Evolutionary conservation across 92 coral and sea anemone species (phyloP).

Genomic region (Epizoanthus stellaris): DNA sequence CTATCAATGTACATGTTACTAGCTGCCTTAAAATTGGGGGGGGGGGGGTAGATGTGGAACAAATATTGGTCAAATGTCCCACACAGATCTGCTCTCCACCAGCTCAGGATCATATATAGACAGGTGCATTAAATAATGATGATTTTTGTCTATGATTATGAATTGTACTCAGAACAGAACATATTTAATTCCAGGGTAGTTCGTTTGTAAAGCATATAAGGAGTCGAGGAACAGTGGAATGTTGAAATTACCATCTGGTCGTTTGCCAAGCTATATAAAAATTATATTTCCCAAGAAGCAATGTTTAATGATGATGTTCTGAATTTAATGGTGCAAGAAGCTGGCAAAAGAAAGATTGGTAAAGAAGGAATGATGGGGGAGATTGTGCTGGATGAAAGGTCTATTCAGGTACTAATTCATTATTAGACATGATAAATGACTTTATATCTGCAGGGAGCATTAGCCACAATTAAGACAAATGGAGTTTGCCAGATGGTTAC

Average conservation of each 20-base stretch:
- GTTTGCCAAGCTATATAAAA: constrained; percentile 46
- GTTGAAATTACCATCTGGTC: constrained; percentile 53
- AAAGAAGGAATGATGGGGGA: constrained; percentile 53
- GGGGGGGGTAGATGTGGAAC: too few relatives aligned
- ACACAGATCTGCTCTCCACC: too few relatives aligned
- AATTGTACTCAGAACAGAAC: too few relatives aligned
- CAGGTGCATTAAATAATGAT: too few relatives aligned
- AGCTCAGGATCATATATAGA: too few relatives aligned
- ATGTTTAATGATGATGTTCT: constrained; percentile 44
- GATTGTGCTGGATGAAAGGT: constrained; percentile 65
- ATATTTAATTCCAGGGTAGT: constrained; percentile 34
- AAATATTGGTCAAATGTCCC: too few relatives aligned
- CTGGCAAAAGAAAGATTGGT: constrained; percentile 24
- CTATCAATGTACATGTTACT: too few relatives aligned
- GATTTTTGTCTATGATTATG: too few relatives aligned
- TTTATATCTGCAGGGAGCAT: not conserved
- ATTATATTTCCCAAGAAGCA: constrained; percentile 34
- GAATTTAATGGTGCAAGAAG: constrained; percentile 55
- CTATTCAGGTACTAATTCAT: constrained; percentile 48
- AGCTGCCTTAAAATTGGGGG: too few relatives aligned
- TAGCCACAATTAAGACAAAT: too few relatives aligned
- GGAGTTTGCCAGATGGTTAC: too few relatives aligned
- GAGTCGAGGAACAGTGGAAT: constrained; percentile 53
- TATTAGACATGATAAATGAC: not conserved
- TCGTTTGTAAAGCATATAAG: constrained; percentile 53